Evolutionary conservation across 2,113 vertebrate species (phyloP), one percentile per base, ranked within the genome.

Genomic region (Speoplatyrhinus poulsoni): DNA sequence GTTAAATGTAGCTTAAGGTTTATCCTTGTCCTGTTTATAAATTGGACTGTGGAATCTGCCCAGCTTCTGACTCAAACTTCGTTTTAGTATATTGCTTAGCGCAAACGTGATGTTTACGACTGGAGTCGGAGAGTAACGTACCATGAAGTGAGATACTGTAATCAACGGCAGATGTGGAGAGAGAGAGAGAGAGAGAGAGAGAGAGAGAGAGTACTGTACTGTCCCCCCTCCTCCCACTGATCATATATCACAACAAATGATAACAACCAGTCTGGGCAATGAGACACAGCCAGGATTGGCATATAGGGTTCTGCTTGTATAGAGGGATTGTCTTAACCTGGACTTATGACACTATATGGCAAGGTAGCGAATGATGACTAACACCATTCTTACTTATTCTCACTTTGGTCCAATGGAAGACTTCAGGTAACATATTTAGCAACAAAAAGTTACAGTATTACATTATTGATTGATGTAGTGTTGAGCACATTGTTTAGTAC

Each of bases 241-340:
- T 87, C 81, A 26, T 74, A 81, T 77, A 76, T 89, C 82, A 85
- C 84, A 83, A 86, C 79, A 86, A 67, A 73, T 88, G 85, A 89
- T 74, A 67, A 89, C 86, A 89, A 85, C 71, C 78, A 76, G 73
- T 80, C 83, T 86, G 70, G 54, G 81, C 78, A 86, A 87, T 81
- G 78, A 73, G 64, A 60, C 61, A 8, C 49, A 2, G 75, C 63
- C 80, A 75, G 75, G 84, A 82, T 79, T 82, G 81, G 68, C 66
- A 78, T 63, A 78, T 86, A 89, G 2, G 2, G 82, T 87, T 89
- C 69, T 0, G 19, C 17, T 36, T 3, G 53, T 49, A 61, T 9
- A 46, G 59, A 49, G 63, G 12, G 32, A 19, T 41, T 68, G 73
- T 73, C 65, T 63, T 57, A 19, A 69, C 75, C 59, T 33, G 55